A percentile compares a stretch with the other conserved stretches of the same genome.
These are phyloP conservation scores for Apantesis nais DNA, from an alignment of 2,888 invertebrate genomes.

Conservation along the genomic window DNA sequence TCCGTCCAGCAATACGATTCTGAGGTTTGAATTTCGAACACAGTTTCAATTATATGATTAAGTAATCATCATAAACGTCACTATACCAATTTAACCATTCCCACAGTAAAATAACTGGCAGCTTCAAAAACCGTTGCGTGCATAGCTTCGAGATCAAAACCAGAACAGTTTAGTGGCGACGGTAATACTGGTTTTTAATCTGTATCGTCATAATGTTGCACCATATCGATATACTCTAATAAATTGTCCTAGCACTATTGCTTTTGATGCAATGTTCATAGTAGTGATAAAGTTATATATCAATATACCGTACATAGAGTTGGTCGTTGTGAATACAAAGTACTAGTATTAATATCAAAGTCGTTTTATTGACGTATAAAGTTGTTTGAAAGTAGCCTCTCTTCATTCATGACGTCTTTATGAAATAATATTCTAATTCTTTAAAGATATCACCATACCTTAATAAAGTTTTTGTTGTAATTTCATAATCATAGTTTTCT, in stretches of 20 bases:
- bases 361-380: neutral
- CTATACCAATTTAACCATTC: conserved; percentile 6
- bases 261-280: neutral
- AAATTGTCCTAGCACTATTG: conserved; percentile 10
- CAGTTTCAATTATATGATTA: conserved; percentile 2
- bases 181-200: conserved; percentile 39
- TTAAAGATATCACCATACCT: too few species aligned
- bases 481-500: too few species aligned
- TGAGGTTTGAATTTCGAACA: neutral
- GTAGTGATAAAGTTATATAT: neutral
- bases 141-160: conserved; percentile 30
- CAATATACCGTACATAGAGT: neutral
- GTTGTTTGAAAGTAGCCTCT: neutral
- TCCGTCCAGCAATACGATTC: neutral
- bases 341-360: neutral
- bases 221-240: conserved; percentile 16
- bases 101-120: conserved; percentile 35
- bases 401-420: neutral
- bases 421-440: neutral
- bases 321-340: neutral
- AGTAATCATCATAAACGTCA: conserved; percentile 3
- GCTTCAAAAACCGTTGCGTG: conserved; percentile 43
- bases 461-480: too few species aligned
- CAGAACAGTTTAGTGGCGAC: conserved; percentile 38
- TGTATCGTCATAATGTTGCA: conserved; percentile 23